Percentiles rank a stretch among this genome's conserved stretches.
These are phyloP conservation scores for Synodontis membranacea DNA, from an alignment of 2,113 vertebrate species.

Conservation along the genomic window DNA sequence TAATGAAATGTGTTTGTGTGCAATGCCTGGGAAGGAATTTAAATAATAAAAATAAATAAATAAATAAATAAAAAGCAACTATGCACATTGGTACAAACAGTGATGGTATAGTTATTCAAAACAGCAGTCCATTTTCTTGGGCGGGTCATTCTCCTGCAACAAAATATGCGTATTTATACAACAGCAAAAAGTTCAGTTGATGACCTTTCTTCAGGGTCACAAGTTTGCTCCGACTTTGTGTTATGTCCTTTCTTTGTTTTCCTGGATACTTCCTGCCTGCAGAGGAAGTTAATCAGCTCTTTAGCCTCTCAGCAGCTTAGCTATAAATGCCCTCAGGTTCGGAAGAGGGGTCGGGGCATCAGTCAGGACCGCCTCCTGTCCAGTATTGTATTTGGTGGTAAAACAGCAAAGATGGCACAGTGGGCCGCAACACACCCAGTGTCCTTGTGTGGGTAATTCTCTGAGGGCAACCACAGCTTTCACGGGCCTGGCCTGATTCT, in stretches of 20 bases:
- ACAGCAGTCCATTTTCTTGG: neutral
- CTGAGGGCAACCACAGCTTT: conserved; percentile 45
- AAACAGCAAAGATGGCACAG: conserved; percentile 44
- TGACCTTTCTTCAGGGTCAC: conserved; percentile 33
- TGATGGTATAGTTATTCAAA: neutral
- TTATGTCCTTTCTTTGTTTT: conserved; percentile 48
- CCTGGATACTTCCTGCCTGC: conserved; percentile 50
- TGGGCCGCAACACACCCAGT: conserved; percentile 40
- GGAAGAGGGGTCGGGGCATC: conserved; percentile 41
- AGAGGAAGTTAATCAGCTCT: conserved; percentile 72
- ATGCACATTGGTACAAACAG: neutral
- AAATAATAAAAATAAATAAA: too few species aligned
- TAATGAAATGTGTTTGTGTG: neutral
- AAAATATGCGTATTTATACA: neutral
- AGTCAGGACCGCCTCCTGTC: conserved; percentile 43
- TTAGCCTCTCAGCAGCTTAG: conserved; percentile 74
- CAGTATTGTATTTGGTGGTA: conserved; percentile 45
- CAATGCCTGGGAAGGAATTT: too few species aligned
- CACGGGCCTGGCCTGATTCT: conserved; percentile 47
- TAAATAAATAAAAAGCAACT: neutral
- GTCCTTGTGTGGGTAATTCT: conserved; percentile 61
- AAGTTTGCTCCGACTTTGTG: conserved; percentile 41
- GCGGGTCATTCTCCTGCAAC: neutral
- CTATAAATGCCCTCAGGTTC: conserved; percentile 61
- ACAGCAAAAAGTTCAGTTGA: conserved; percentile 1